Percentiles rank a stretch among this genome's conserved stretches.
Conservation (phyloP, 2,113 vertebrate genomes). For the Amphilophus citrinellus region DNA sequence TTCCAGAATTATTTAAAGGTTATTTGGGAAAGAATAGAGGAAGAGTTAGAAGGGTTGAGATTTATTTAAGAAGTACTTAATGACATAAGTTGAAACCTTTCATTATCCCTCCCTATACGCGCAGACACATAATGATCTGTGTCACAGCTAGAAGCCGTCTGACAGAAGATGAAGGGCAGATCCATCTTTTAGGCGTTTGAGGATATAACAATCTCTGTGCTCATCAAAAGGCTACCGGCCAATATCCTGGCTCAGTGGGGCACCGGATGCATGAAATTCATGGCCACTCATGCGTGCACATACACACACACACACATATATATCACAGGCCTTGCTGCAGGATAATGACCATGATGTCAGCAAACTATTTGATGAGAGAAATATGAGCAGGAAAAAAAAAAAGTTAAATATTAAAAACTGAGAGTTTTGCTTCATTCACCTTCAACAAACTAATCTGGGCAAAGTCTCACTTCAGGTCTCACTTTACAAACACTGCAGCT, state of each 20-base stretch:
- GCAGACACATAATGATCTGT: conserved; percentile 49
- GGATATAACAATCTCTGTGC: conserved; percentile 37
- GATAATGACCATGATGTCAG: conserved; percentile 13
- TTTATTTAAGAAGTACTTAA: not conserved
- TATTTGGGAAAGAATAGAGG: not conserved
- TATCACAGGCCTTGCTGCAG: not conserved
- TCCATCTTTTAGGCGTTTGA: conserved; percentile 37
- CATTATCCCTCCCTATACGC: conserved; percentile 40
- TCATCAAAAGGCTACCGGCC: conserved; percentile 40
- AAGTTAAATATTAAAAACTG: not conserved
- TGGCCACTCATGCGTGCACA: not conserved
- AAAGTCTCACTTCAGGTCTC: not conserved
- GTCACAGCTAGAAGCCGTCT: conserved; percentile 8
- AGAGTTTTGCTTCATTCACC: not conserved
- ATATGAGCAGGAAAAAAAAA: not conserved
- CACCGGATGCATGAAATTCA: not conserved
- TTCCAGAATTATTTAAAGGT: not conserved
- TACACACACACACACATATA: not conserved
- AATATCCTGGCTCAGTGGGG: conserved; percentile 37
- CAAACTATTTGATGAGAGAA: conserved; percentile 15
- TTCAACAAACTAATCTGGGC: not conserved
- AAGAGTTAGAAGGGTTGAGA: not conserved
- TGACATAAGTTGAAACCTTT: not conserved
- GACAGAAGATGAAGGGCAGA: conserved; percentile 33
- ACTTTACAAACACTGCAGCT: not conserved